phyloP scores from a whole-genome alignment of 1,140 invertebrate genomes.

The Neomicropteryx cornuta region DNA sequence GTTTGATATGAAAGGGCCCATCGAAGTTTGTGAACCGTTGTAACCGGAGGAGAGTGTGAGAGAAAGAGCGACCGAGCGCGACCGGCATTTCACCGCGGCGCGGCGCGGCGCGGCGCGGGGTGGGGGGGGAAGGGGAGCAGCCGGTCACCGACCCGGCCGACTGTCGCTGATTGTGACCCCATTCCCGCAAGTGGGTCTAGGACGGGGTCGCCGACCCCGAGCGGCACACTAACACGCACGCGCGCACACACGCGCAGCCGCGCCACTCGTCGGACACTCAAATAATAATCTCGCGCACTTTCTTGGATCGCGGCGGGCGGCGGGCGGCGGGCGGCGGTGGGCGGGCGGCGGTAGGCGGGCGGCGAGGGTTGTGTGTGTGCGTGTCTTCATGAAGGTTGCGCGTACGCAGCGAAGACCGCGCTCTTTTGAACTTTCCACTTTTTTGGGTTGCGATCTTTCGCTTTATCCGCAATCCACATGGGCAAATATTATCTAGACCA shows the following conservation, averaged over 20 bases:
- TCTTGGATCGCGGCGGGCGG: background rate
- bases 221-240: slow-evolving; percentile 26
- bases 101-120: slow-evolving; percentile 23
- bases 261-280: slow-evolving; percentile 26
- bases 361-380: too few species aligned
- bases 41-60: slow-evolving; percentile 26
- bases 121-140: background rate
- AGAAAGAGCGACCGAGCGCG: slow-evolving; percentile 37
- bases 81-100: slow-evolving; percentile 37
- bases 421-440: too few species aligned
- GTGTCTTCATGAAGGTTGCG: too few species aligned
- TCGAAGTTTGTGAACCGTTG: too few species aligned
- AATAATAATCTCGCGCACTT: too few species aligned
- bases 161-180: slow-evolving; percentile 41
- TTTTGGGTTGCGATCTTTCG: too few species aligned
- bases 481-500: too few species aligned
- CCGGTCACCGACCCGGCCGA: slow-evolving; percentile 21
- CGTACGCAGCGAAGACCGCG: too few species aligned
- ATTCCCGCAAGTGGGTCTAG: slow-evolving; percentile 40
- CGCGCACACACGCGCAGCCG: slow-evolving; percentile 7
- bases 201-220: slow-evolving; percentile 39
- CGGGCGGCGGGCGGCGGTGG: slow-evolving; percentile 3
- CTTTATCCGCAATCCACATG: too few species aligned
- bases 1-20: too few species aligned
- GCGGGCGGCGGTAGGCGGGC: slow-evolving; percentile 5